These are phyloP conservation scores for Muntiacus muntjak DNA, from an alignment of 2,113 vertebrate genomes.

Conservation along the genomic window DNA sequence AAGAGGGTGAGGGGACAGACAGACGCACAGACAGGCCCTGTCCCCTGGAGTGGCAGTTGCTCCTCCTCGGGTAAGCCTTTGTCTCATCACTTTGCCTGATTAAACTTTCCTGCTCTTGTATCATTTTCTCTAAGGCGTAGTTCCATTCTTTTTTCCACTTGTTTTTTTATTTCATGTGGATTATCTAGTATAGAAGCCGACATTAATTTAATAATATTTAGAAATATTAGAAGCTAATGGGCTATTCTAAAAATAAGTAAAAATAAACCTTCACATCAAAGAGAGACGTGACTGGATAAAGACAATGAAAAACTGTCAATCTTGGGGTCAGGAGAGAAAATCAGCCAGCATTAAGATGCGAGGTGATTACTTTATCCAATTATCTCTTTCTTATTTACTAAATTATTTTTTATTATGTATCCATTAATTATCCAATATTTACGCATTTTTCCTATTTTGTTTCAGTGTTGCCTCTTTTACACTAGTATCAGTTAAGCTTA, in stretches of 20 bases:
- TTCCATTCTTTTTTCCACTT: background rate
- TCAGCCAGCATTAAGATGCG: background rate
- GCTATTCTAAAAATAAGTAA: background rate
- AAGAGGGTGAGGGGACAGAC: background rate
- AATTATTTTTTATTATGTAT: background rate
- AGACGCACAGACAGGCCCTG: background rate
- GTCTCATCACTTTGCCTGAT: background rate
- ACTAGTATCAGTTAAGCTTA: background rate
- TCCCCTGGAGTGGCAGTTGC: background rate
- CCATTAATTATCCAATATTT: background rate
- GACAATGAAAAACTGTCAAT: background rate
- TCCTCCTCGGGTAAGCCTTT: background rate
- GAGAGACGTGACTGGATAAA: background rate
- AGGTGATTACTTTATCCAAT: background rate
- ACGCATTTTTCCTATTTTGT: background rate
- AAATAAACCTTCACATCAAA: background rate
- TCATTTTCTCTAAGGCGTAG: background rate
- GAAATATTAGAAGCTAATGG: background rate
- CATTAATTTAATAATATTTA: background rate
- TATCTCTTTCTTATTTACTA: background rate
- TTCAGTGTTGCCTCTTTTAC: background rate
- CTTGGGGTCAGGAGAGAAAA: background rate
- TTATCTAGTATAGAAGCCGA: background rate
- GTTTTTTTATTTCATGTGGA: background rate
- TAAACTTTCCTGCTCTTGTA: background rate